Evolutionary conservation across 2,113 vertebrate species (phyloP), one percentile per base, ranked within the genome.

Genomic region (Trogon melanurus): DNA sequence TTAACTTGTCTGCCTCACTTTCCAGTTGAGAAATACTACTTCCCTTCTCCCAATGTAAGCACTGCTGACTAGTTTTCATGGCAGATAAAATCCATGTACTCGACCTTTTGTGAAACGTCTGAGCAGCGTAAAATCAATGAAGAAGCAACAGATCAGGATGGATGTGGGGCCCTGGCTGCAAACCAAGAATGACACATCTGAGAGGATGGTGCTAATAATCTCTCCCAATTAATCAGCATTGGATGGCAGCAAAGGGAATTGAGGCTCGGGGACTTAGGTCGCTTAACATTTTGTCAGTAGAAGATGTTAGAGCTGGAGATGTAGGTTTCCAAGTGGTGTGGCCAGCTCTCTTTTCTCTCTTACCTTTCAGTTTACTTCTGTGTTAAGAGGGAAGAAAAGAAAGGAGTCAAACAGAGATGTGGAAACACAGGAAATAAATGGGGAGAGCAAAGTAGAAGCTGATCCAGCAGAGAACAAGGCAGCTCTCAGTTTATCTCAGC

Each of bases 301-400:
- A 75, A 84, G 34, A 21, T 4, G 15, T 36, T 41, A 16, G 11
- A 67, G 18, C 27, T 72, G 48, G 65, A 86, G 53, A 14, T 26
- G 20, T 12, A 51, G 19, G 26, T 81, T 86, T 85, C 64, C 32
- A 26, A 57, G 82, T 0, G 0, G 7, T 34, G 41, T 88, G 71
- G 74, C n/a, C 74, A 70, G 11, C 13, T 86, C 53, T 9, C 3
- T 80, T 84, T 27, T 64, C 48, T 87, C 17, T 71, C n/a, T 70
- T 32, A 3, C 44, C 15, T 81, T 96, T 79, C 95, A 99, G 99
- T 98, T 99, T 45, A 93, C 98, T 75, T 99, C 99, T 18, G 98
- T 98, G 13, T 89, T 99, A 89, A 97, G 98, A 62, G 97, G 97
- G 66, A 98, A 98, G 34, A 98, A 97, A 89, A 97, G 82, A 36